These are phyloP conservation scores for Cherax quadricarinatus DNA, from an alignment of 1,140 invertebrate species.

Conservation along the genomic window DNA sequence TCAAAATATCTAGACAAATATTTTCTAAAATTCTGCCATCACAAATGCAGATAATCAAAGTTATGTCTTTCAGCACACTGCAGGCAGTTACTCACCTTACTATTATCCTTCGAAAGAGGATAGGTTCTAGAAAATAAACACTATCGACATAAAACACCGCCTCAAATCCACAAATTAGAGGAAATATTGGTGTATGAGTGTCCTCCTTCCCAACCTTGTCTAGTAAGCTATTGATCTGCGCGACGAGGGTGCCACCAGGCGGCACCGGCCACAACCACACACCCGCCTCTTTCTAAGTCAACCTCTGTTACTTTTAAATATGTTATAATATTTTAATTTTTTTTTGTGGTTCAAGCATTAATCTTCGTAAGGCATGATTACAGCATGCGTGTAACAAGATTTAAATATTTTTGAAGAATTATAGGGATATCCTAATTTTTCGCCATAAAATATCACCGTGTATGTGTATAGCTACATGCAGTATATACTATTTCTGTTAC, in stretches of 20 bases:
- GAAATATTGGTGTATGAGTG: background rate
- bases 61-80: background rate
- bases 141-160: background rate
- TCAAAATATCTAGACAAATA: background rate
- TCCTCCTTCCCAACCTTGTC: slow-evolving; percentile 8
- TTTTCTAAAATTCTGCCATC: background rate
- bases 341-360: too few species aligned
- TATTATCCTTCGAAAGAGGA: background rate
- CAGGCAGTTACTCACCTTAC: background rate
- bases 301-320: background rate
- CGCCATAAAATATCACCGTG: too few species aligned
- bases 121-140: background rate
- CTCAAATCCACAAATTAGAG: background rate
- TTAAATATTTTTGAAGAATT: too few species aligned
- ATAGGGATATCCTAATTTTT: too few species aligned
- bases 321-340: too few species aligned
- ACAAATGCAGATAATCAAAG: background rate
- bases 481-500: too few species aligned
- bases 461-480: too few species aligned
- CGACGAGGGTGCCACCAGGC: background rate
- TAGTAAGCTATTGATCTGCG: slow-evolving; percentile 15
- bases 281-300: background rate
- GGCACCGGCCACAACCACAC: background rate
- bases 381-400: too few species aligned
- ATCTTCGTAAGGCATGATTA: too few species aligned